These are phyloP conservation scores for Leguminivora glycinivorella DNA, from an alignment of 1,140 invertebrate genomes.

Conservation along the genomic window DNA sequence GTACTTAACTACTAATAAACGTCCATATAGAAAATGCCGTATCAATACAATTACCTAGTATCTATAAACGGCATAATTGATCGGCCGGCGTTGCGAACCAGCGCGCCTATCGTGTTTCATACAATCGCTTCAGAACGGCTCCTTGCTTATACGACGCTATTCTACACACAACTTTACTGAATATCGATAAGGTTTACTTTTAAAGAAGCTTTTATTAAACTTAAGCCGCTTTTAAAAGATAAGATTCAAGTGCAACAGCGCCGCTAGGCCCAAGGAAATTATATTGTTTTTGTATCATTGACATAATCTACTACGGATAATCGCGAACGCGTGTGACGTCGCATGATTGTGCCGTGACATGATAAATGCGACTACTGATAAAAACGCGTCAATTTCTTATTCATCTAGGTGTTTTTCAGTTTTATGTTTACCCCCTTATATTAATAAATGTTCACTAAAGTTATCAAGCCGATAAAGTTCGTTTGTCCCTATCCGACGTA, in stretches of 20 bases:
- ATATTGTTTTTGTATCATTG: conserved; percentile 28
- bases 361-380: conserved; percentile 13
- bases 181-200: not conserved
- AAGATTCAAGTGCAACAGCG: not conserved
- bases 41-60: not conserved
- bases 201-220: not conserved
- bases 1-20: not conserved
- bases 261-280: conserved; percentile 11
- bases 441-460: too few relatives aligned
- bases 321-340: conserved; percentile 18
- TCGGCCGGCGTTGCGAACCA: not conserved
- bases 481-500: too few relatives aligned
- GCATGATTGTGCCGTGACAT: conserved; percentile 14
- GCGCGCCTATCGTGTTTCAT: conserved; percentile 9
- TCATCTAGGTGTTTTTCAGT: not conserved
- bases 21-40: conserved; percentile 1
- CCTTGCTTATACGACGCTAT: not conserved
- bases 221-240: not conserved
- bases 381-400: not conserved
- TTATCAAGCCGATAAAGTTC: too few relatives aligned
- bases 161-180: not conserved
- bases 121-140: not conserved
- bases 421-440: too few relatives aligned
- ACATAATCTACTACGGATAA: conserved; percentile 23
- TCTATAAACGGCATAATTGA: conserved; percentile 22